Evolutionary conservation across 2,888 invertebrate genomes (phyloP).

Genomic region (Lamellibrachia satsuma): DNA sequence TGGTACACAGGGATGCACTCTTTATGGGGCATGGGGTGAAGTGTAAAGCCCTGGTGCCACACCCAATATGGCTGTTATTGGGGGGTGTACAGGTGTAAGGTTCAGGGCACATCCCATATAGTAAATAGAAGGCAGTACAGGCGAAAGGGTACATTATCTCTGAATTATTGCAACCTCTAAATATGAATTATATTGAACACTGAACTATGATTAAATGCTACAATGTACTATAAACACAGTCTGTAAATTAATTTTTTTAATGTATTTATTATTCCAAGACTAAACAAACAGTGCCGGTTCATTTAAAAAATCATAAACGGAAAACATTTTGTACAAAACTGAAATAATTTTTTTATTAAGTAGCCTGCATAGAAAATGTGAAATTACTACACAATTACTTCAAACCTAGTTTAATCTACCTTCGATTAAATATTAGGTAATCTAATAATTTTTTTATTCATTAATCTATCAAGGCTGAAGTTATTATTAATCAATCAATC

Average conservation of each 20-base stretch:
- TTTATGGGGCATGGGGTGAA: neutral
- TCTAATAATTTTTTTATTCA: neutral
- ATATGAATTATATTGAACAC: neutral
- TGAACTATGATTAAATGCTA: no score
- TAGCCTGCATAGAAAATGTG: neutral
- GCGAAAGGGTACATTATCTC: neutral
- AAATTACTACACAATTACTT: neutral
- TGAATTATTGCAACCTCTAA: neutral
- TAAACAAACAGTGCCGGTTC: no score
- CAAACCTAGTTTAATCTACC: neutral
- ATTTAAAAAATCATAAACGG: neutral
- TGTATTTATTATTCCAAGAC: neutral
- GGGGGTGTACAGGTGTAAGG: neutral
- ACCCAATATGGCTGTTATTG: neutral
- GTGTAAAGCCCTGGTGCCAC: neutral
- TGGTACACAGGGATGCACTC: neutral
- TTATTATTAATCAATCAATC: neutral
- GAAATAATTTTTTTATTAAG: neutral
- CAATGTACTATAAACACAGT: no score
- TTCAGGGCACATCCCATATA: neutral
- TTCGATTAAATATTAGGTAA: neutral
- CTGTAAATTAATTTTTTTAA: neutral
- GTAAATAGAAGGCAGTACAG: neutral
- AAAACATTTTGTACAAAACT: neutral
- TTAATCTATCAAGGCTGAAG: neutral